Evolutionary conservation across 2,888 invertebrate species (phyloP).

Genomic region (Prosapia bicincta): DNA sequence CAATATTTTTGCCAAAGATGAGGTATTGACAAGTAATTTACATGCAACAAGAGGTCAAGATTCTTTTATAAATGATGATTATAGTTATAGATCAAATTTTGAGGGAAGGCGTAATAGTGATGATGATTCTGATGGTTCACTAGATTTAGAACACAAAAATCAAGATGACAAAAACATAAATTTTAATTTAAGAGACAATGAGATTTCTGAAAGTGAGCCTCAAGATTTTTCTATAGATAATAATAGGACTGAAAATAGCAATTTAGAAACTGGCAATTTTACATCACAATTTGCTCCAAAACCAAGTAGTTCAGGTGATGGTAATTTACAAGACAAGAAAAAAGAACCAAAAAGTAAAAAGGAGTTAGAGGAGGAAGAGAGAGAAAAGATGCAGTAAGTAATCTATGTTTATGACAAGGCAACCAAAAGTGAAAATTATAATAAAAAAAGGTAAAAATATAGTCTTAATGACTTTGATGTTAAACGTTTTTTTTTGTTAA

Average conservation of each 20-base stretch:
- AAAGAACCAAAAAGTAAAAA: constrained; percentile 61
- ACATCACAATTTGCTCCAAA: not conserved
- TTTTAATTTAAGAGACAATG: not conserved
- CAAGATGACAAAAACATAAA: not conserved
- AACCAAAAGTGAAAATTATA: too few relatives aligned
- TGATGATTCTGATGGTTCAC: constrained; percentile 10
- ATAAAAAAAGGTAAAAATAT: too few relatives aligned
- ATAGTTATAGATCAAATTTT: constrained; percentile 18
- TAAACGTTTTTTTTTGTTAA: too few relatives aligned
- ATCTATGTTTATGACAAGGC: constrained; percentile 16
- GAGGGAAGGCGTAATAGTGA: constrained; percentile 16
- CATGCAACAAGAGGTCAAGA: constrained; percentile 16
- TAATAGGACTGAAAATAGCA: not conserved
- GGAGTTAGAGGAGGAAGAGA: constrained; percentile 90
- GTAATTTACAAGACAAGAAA: constrained; percentile 46
- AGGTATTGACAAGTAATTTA: constrained; percentile 8
- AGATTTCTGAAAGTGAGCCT: not conserved
- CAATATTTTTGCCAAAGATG: constrained; percentile 13
- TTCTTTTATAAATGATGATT: constrained; percentile 7
- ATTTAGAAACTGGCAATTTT: not conserved
- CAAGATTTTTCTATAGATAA: not conserved
- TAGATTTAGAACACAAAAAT: not conserved
- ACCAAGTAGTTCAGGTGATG: not conserved
- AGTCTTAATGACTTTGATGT: too few relatives aligned
- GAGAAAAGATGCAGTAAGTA: constrained; percentile 93